Percentiles rank a stretch among this genome's conserved stretches.
Conservation (phyloP, 1,140 invertebrate species). For the Drosophila hydei region DNA sequence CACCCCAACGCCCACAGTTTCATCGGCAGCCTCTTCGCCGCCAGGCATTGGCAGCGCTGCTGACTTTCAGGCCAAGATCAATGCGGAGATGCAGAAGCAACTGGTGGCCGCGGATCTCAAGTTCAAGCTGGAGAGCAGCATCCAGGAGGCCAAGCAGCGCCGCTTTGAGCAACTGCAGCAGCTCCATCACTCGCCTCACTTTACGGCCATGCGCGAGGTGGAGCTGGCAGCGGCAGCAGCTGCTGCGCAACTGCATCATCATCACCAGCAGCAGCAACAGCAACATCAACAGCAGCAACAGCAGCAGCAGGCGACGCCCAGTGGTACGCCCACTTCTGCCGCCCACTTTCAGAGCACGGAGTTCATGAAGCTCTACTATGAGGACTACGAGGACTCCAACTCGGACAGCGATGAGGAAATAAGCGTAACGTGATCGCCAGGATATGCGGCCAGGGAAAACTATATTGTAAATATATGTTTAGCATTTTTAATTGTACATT, state of each 20-base stretch:
- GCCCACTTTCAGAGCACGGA: conserved; percentile 83
- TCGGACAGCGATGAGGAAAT: conserved; percentile 92
- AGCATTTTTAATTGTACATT: conserved; percentile 65
- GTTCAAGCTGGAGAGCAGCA: conserved; percentile 75
- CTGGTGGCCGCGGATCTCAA: conserved; percentile 78
- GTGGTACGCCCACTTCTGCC: conserved; percentile 36
- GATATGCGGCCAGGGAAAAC: conserved; percentile 7
- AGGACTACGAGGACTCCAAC: conserved; percentile 87
- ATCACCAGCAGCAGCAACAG: conserved; percentile 72
- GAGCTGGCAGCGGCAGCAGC: conserved; percentile 68
- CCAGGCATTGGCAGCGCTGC: conserved; percentile 46
- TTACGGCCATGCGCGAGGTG: conserved; percentile 73
- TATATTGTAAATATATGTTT: conserved; percentile 64
- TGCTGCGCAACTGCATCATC: conserved; percentile 73
- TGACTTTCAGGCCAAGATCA: conserved; percentile 81
- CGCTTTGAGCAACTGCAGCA: conserved; percentile 83
- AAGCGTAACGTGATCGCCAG: conserved; percentile 89
- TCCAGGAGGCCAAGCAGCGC: conserved; percentile 72
- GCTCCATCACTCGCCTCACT: conserved; percentile 81
- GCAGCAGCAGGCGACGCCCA: conserved; percentile 49
- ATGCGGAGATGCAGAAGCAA: conserved; percentile 83
- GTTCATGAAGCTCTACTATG: conserved; percentile 85
- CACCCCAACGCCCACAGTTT: conserved; percentile 49
- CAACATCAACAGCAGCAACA: conserved; percentile 60
- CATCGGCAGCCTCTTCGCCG: conserved; percentile 67